Conservation (phyloP, 2,888 invertebrate genomes). For the Oscheius sp. region DNA sequence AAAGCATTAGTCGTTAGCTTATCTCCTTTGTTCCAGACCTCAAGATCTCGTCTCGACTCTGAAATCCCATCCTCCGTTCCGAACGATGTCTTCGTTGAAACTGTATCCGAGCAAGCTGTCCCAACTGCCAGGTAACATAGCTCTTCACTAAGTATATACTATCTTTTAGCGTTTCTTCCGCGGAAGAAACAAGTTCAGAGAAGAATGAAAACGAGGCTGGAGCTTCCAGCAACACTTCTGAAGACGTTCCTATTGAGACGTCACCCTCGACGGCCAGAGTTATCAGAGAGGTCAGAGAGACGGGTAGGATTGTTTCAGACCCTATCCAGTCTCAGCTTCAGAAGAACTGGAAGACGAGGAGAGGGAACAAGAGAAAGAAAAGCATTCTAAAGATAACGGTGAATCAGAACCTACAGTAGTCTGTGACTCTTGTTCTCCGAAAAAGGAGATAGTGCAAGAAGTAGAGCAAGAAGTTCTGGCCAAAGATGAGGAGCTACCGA, state of each 20-base stretch:
- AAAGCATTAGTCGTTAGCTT: no score
- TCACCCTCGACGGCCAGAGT: no score
- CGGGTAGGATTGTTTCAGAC: no score
- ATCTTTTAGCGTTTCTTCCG: background rate
- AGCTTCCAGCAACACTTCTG: background rate
- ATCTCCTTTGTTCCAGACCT: background rate
- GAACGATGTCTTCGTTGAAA: background rate
- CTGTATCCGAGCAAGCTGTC: background rate
- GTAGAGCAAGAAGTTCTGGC: background rate
- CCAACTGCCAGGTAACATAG: background rate
- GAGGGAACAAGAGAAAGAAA: slow-evolving; percentile 4
- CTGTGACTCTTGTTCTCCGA: background rate
- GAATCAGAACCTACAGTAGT: background rate
- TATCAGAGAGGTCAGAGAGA: no score
- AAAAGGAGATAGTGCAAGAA: background rate
- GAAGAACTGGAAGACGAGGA: background rate
- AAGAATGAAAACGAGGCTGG: background rate
- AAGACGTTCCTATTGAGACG: background rate
- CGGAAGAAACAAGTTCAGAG: background rate
- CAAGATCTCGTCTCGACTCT: slow-evolving; percentile 12
- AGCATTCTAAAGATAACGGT: background rate
- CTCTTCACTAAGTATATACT: no score
- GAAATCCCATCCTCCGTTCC: slow-evolving; percentile 4
- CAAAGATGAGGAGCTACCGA: slow-evolving; percentile 20
- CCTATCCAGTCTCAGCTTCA: background rate